A percentile compares a stretch with the other conserved stretches of the same genome.
phyloP scores from a whole-genome alignment of 2,797 vertebrate genomes.

The Typhlichthys eigenmanni region DNA sequence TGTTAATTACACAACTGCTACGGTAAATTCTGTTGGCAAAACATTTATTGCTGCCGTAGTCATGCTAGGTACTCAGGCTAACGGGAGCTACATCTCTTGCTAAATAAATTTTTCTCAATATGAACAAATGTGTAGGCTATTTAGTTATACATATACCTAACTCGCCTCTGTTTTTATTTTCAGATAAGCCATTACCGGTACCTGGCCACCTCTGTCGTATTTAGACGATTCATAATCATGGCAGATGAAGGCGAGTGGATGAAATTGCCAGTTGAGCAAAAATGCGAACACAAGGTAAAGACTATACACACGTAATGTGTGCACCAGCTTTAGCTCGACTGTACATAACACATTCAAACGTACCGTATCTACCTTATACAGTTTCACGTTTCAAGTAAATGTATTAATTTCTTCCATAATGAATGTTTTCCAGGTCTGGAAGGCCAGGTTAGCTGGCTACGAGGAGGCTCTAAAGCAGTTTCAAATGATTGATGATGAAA shows the following conservation, averaged over 20 bases:
- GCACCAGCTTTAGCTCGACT: background rate
- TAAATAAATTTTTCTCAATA: background rate
- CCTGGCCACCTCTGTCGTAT: no score
- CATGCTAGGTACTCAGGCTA: background rate
- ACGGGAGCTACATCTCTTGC: background rate
- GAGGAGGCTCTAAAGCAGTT: conserved; percentile 88
- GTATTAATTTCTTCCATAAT: background rate
- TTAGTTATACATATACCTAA: background rate
- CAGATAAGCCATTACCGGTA: no score
- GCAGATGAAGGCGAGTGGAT: conserved; percentile 85
- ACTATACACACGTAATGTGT: background rate
- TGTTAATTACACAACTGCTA: background rate
- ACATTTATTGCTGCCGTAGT: background rate
- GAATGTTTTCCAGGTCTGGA: conserved; percentile 77
- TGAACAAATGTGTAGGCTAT: no score
- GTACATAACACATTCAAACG: background rate
- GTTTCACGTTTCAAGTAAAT: background rate
- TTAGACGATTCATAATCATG: conserved; percentile 62
- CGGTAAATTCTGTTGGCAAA: background rate
- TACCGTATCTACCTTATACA: background rate
- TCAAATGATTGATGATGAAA: conserved; percentile 86
- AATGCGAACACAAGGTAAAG: conserved; percentile 86
- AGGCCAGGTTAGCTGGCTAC: conserved; percentile 87
- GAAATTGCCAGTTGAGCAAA: conserved; percentile 83
- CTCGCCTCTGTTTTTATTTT: background rate